Base-by-base conservation (phyloP, 2,797 vertebrate genomes). In the Rallus crepitans region DNA sequence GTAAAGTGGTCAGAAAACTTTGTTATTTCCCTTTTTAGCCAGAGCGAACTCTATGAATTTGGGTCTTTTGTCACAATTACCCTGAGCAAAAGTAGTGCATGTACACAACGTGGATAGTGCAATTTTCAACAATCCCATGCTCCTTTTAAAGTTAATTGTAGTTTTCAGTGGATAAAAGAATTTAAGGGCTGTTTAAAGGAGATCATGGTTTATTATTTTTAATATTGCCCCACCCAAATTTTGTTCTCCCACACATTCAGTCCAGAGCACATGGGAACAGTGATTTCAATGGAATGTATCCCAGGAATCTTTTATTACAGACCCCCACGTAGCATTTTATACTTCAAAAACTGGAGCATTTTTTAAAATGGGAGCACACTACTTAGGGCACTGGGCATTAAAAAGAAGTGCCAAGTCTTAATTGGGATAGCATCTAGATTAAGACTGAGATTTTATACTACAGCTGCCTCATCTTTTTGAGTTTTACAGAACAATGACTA, bases 191-290 rank as follows among this genome's bases (percentile, higher is more conserved):
- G 20, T 76, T 91, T 76, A 57, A 72, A 71, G 53, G 19, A 93
- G 73, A 91, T 70, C 6, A 23, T 76, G 42, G 27, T 65, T 83
- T 76, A 73, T 77, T 90, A 60, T 66, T 88, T 55, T 80, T 61
- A 61, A 88, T 86, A 47, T 63, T 85, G 79, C 79, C 69, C 63
- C 86, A 92, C 90, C 73, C 89, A 85, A 39, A 14, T 87, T 93
- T 80, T 92, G 31, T 19, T 89, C 64, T 85, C 71, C 69, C 89
- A 91, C 72, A 83, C 33, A 78, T 82, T 78, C 55, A 85, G 57
- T 66, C 24, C 61, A 87, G 72, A 89, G 64, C 69, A 82, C 30
- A 78, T 42, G 48, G 68, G 63, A 95, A 82, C 27, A 61, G 37
- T 30, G 31, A 70, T 82, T 96, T 87, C 82, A 81, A 24, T 5